A percentile compares a stretch with the other conserved stretches of the same genome.
Conservation (phyloP, 2,797 vertebrate species). For the Orientallactaga sibirica region DNA sequence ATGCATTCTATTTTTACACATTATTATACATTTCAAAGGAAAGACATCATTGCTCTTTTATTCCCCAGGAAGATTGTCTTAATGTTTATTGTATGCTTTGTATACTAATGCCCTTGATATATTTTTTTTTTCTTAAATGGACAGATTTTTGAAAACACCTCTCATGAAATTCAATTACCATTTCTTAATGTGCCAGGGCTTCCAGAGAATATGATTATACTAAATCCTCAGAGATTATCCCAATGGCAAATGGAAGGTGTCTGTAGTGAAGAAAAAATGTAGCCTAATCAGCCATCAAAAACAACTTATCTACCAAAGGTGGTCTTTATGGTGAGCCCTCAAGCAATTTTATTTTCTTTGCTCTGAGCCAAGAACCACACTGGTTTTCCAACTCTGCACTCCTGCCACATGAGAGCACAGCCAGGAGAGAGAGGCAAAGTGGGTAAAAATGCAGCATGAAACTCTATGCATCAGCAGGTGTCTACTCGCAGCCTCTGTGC, state of each 20-base stretch:
- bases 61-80: slow-evolving; percentile 49
- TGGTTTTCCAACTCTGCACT: slow-evolving; percentile 55
- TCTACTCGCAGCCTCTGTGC: slow-evolving; percentile 52
- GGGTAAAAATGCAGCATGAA: slow-evolving; percentile 61
- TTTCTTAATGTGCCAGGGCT: slow-evolving; percentile 68
- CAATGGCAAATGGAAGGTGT: slow-evolving; percentile 24
- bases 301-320: slow-evolving; percentile 50
- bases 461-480: slow-evolving; percentile 53
- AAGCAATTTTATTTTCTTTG: slow-evolving; percentile 52
- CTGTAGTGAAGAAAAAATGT: slow-evolving; percentile 26
- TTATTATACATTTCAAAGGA: slow-evolving; percentile 52
- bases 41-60: not conserved
- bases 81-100: slow-evolving; percentile 26
- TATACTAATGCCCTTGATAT: slow-evolving; percentile 32
- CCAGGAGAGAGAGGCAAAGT: slow-evolving; percentile 49
- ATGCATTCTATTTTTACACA: slow-evolving; percentile 40
- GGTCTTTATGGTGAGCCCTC: slow-evolving; percentile 45
- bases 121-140: slow-evolving; percentile 26
- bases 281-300: slow-evolving; percentile 32
- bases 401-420: slow-evolving; percentile 60
- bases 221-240: slow-evolving; percentile 60
- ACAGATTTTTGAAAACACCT: slow-evolving; percentile 56
- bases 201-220: slow-evolving; percentile 64
- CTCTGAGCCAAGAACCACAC: slow-evolving; percentile 49
- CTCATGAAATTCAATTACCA: slow-evolving; percentile 75